phyloP scores from a whole-genome alignment of 2,888 invertebrate species.

The Pantelozetes paolii region DNA sequence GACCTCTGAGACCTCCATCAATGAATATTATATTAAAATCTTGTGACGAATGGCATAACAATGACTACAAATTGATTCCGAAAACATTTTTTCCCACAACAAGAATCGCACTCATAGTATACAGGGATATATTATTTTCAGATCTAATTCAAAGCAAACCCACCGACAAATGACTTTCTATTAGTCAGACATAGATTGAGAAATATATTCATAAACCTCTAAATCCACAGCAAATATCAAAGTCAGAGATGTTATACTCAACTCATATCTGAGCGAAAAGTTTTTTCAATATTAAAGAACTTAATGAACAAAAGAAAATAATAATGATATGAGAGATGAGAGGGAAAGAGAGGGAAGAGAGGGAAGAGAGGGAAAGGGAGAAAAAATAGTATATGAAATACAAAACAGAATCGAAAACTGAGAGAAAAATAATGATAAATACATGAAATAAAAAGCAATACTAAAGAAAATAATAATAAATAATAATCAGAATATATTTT shows the following conservation, averaged over 20 bases:
- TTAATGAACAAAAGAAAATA: conserved; percentile 18
- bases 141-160: conserved; percentile 26
- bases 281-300: conserved; percentile 15
- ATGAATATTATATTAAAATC: conserved; percentile 12
- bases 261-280: not conserved
- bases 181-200: not conserved
- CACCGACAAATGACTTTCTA: conserved; percentile 32
- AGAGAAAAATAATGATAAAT: conserved; percentile 27
- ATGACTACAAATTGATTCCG: conserved; percentile 29
- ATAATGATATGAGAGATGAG: conserved; percentile 24
- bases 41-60: conserved; percentile 25
- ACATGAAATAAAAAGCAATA: conserved; percentile 30
- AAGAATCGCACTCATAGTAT: not conserved
- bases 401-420: not conserved
- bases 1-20: conserved; percentile 26
- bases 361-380: not conserved
- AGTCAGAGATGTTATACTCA: not conserved
- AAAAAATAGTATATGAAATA: not conserved
- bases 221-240: not conserved
- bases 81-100: conserved; percentile 29
- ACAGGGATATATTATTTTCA: conserved; percentile 14
- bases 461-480: conserved; percentile 6
- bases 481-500: conserved; percentile 7
- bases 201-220: not conserved
- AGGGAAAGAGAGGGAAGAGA: not conserved